phyloP scores from a whole-genome alignment of 1,140 invertebrate species.

The Phocides pigmalion region DNA sequence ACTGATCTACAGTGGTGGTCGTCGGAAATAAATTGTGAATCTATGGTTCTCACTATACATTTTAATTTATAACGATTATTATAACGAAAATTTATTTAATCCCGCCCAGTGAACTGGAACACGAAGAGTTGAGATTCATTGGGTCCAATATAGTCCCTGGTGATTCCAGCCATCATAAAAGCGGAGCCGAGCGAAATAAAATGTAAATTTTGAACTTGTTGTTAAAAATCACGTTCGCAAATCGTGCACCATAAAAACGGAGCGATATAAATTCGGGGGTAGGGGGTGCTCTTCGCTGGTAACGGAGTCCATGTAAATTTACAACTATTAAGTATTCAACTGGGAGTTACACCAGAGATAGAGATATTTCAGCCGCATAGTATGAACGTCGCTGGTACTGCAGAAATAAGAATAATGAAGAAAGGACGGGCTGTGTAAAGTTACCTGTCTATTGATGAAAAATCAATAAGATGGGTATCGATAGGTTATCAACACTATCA shows the following conservation, averaged over 20 bases:
- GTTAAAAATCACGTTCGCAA: conserved; percentile 74
- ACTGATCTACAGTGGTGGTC: no score
- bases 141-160: conserved; percentile 47
- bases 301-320: conserved; percentile 67
- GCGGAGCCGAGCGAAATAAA: conserved; percentile 57
- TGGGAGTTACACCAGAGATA: conserved; percentile 65
- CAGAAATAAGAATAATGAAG: no score
- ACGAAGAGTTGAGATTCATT: conserved; percentile 38
- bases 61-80: neutral
- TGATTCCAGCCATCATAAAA: conserved; percentile 52
- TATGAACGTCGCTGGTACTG: no score
- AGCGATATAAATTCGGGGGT: conserved; percentile 63
- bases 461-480: no score
- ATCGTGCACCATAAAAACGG: conserved; percentile 70
- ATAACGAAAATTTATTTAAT: neutral
- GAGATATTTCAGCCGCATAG: conserved; percentile 24
- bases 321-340: conserved; percentile 72
- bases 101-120: conserved; percentile 3
- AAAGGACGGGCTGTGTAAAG: no score
- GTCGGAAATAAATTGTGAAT: no score
- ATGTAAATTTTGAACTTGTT: conserved; percentile 72
- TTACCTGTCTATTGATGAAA: no score
- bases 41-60: no score
- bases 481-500: no score
- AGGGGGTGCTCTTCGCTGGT: conserved; percentile 50